Conservation (phyloP, 2,888 invertebrate genomes). For the Eutolmus rufibarbis region DNA sequence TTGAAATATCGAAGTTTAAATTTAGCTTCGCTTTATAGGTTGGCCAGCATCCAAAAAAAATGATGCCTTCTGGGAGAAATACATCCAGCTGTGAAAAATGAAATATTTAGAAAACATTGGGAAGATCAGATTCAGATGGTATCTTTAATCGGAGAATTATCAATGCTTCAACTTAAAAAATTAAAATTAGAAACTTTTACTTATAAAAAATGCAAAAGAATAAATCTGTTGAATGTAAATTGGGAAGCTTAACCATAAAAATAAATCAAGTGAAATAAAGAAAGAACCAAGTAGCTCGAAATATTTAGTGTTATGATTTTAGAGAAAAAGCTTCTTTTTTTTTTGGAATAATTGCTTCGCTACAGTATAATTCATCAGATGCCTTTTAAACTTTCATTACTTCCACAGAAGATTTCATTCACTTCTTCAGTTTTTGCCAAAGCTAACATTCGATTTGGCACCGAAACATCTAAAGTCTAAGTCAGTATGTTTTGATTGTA, state of each 20-base stretch:
- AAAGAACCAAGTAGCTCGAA: not conserved
- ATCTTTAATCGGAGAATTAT: not conserved
- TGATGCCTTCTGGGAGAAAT: conserved; percentile 9
- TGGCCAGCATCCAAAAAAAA: conserved; percentile 43
- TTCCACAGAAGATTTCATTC: not conserved
- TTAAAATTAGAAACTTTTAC: not conserved
- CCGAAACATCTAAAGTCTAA: too few species aligned
- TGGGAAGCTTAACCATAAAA: not conserved
- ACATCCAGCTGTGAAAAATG: conserved; percentile 15
- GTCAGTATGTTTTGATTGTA: too few species aligned
- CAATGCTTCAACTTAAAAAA: too few species aligned
- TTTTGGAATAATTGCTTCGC: not conserved
- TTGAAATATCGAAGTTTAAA: conserved; percentile 38
- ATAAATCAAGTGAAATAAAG: not conserved
- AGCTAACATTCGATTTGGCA: too few species aligned
- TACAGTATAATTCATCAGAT: not conserved
- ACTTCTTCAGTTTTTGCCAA: not conserved
- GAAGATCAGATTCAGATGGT: not conserved
- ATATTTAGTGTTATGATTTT: not conserved
- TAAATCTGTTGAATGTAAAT: not conserved
- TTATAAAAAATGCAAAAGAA: not conserved
- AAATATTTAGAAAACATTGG: not conserved
- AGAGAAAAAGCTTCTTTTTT: not conserved
- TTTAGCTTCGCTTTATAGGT: conserved; percentile 43
- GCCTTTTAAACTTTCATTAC: not conserved